Conservation (phyloP, 2,888 invertebrate genomes). For the Zeuzera pyrina region DNA sequence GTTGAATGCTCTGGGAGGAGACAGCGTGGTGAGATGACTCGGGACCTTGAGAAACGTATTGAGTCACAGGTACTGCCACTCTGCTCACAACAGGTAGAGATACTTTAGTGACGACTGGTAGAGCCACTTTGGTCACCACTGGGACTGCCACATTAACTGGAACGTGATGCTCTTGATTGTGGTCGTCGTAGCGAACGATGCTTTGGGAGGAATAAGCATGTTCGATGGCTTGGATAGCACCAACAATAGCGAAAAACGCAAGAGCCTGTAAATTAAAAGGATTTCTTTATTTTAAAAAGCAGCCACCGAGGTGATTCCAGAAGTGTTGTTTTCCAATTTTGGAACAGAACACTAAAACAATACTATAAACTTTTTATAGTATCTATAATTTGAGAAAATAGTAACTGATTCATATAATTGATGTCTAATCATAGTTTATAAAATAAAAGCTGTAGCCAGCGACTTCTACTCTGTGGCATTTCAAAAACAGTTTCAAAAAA, state of each 20-base stretch:
- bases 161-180: constrained; percentile 4
- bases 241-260: constrained; percentile 21
- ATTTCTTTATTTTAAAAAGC: neutral
- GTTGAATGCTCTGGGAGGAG: constrained; percentile 26
- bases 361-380: no score
- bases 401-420: no score
- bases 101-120: neutral
- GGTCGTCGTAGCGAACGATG: constrained; percentile 18
- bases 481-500: no score
- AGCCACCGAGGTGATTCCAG: neutral
- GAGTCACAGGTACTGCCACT: neutral
- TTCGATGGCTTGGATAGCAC: constrained; percentile 23
- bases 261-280: constrained; percentile 15
- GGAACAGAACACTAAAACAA: no score
- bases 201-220: constrained; percentile 31
- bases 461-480: no score
- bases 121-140: neutral
- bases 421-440: no score
- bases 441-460: no score
- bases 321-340: no score
- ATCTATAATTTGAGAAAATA: no score
- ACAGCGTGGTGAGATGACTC: constrained; percentile 12
- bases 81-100: neutral
- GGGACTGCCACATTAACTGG: constrained; percentile 2
- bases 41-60: constrained; percentile 1